phyloP scores from a whole-genome alignment of 2,888 invertebrate species.

The Cataglyphis altisquamis region DNA sequence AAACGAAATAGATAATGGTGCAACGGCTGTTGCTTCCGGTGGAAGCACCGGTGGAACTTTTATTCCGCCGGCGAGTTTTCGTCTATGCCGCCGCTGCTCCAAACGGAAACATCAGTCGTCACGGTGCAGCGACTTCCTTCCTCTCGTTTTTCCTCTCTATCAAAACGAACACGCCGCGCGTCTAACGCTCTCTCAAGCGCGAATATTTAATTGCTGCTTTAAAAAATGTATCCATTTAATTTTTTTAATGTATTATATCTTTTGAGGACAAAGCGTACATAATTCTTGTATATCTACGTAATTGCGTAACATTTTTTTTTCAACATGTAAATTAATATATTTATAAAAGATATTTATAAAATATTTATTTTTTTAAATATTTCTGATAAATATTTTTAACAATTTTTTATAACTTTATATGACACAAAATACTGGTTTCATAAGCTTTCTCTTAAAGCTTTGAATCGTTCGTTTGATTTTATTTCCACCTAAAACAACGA shows the following conservation, averaged over 20 bases:
- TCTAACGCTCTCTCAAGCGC: constrained; percentile 12
- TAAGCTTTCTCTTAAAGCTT: background rate
- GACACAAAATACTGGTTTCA: background rate
- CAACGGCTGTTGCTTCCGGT: constrained; percentile 79
- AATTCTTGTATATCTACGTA: background rate
- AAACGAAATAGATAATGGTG: constrained; percentile 80
- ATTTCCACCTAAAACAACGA: background rate
- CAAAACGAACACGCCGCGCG: background rate
- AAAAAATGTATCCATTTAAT: background rate
- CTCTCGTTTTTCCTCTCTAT: constrained; percentile 59
- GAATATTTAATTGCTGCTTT: constrained; percentile 9
- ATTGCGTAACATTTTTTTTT: background rate
- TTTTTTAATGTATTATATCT: background rate
- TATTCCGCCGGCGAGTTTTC: constrained; percentile 71
- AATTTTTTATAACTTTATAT: background rate
- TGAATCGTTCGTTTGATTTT: constrained; percentile 1
- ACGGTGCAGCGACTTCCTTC: constrained; percentile 73
- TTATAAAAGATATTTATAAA: background rate
- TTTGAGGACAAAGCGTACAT: background rate
- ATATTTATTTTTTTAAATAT: background rate
- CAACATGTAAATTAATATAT: background rate
- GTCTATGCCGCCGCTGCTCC: constrained; percentile 45
- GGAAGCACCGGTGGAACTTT: constrained; percentile 70
- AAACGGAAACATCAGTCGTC: constrained; percentile 70
- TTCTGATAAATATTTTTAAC: background rate